Percentiles rank a stretch among this genome's conserved stretches.
phyloP scores from a whole-genome alignment of 2,888 invertebrate genomes.

The Anodontia alba region DNA sequence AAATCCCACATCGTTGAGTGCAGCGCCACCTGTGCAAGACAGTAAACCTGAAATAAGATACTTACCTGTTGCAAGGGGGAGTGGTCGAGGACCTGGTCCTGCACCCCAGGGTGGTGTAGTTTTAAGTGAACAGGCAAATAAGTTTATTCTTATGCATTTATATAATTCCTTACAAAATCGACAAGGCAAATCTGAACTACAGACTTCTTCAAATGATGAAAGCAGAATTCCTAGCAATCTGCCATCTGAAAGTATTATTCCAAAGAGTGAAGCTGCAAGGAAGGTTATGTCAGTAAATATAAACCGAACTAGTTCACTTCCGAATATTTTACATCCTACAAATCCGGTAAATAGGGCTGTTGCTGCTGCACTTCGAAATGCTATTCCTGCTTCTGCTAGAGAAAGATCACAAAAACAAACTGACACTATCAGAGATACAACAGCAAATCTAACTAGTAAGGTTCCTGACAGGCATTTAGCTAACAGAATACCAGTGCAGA shows the following conservation, averaged over 20 bases:
- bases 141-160: constrained; percentile 9
- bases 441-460: neutral
- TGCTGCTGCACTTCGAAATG: neutral
- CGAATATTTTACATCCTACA: neutral
- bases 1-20: neutral
- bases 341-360: neutral
- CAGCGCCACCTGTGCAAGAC: neutral
- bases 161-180: neutral
- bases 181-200: neutral
- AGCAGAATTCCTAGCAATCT: neutral
- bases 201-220: neutral
- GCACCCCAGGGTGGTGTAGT: neutral
- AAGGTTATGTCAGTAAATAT: neutral
- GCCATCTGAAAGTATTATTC: constrained; percentile 2
- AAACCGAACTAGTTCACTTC: neutral
- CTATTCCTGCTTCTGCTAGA: neutral
- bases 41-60: neutral
- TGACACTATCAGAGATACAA: neutral
- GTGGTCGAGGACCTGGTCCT: neutral
- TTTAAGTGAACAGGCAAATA: constrained; percentile 9
- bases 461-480: neutral
- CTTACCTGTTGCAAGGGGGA: neutral
- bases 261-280: neutral
- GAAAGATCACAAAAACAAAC: neutral
- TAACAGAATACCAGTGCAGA: too few relatives aligned